Percentiles rank a stretch among this genome's conserved stretches.
Evolutionary conservation across 2,113 vertebrate genomes (phyloP).

Genomic region (Pituophis catenifer): DNA sequence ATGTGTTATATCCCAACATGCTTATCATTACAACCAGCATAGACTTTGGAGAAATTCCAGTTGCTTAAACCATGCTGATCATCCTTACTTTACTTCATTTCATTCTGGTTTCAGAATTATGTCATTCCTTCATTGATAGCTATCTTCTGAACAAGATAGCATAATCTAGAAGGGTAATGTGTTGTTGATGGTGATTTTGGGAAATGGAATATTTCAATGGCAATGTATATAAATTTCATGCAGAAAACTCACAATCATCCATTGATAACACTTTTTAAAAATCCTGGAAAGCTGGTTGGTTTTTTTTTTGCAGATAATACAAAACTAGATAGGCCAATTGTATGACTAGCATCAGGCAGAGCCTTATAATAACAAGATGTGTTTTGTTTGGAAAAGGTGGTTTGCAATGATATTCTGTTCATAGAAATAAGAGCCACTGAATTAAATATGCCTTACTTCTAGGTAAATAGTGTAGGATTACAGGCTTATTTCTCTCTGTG

Average conservation of each 20-base stretch:
- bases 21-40: neutral
- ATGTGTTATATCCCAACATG: neutral
- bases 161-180: neutral
- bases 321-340: neutral
- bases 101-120: neutral
- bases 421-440: neutral
- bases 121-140: neutral
- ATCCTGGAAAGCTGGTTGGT: neutral
- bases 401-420: neutral
- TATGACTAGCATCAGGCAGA: neutral
- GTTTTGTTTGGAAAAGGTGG: neutral
- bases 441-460: neutral
- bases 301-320: neutral
- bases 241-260: neutral
- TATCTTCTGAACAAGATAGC: neutral
- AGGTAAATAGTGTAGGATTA: neutral
- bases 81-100: neutral
- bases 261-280: neutral
- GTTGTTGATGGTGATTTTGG: neutral
- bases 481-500: neutral
- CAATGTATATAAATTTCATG: neutral
- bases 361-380: neutral
- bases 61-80: neutral
- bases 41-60: neutral
- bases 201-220: neutral